Conservation (phyloP, 2,797 vertebrate genomes). For the Mareca penelope region DNA sequence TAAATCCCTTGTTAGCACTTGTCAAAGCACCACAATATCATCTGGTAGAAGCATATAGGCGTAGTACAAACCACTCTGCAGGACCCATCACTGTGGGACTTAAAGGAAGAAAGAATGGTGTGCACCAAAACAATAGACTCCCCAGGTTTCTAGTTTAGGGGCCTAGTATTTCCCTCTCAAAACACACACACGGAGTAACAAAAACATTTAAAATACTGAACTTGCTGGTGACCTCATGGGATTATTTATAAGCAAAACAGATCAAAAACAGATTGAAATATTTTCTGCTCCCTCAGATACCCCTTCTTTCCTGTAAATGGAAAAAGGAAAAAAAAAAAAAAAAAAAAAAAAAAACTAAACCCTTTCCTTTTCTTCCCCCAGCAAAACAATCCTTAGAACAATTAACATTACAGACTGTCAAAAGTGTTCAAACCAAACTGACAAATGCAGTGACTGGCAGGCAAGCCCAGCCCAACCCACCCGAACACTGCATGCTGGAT, state of each 20-base stretch:
- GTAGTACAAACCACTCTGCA: constrained; percentile 42
- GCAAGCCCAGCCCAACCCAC: constrained; percentile 59
- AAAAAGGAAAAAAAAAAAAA: background rate
- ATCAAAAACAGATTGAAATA: background rate
- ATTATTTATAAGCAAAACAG: background rate
- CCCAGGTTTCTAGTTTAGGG: constrained; percentile 39
- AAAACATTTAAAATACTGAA: constrained; percentile 31
- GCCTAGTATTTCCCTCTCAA: background rate
- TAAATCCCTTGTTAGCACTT: constrained; percentile 56
- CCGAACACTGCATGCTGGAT: constrained; percentile 67
- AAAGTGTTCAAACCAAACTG: constrained; percentile 68
- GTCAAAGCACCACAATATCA: constrained; percentile 61
- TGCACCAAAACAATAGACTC: constrained; percentile 59
- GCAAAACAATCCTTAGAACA: constrained; percentile 67
- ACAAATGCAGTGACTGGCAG: constrained; percentile 65
- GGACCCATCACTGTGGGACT: constrained; percentile 48
- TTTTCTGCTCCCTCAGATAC: background rate
- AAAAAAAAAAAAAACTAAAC: background rate
- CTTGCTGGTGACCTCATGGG: background rate
- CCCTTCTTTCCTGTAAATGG: background rate
- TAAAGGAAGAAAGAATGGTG: constrained; percentile 51
- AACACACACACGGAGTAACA: background rate
- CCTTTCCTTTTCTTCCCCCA: constrained; percentile 37
- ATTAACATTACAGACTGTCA: constrained; percentile 74
- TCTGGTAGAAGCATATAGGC: background rate